Base-by-base conservation (phyloP, 1,140 invertebrate species). In the Leptinotarsa lineolata region DNA sequence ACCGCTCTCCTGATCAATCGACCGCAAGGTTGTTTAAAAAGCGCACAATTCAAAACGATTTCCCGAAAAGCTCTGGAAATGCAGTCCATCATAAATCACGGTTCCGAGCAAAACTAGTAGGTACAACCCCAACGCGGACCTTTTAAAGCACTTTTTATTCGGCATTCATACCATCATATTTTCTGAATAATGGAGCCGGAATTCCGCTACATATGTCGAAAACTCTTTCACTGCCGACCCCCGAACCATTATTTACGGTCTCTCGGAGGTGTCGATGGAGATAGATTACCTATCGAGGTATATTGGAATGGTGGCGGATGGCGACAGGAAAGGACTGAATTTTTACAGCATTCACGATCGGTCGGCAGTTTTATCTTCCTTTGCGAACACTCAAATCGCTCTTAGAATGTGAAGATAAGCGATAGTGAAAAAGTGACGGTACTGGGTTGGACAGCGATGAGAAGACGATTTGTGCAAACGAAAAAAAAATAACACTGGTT, bases 251-350 rank as follows among this genome's bases (percentile, higher is more conserved):
- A 68, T 68, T 68, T 58, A 68, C 67, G 48, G 30, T 68, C 64
- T 24, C 45, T 68, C 67, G 67, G 44, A 68, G 67, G 69, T 71
- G 69, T 63, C 69, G 48, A 71, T 71, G 59, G 69, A 71, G 69
- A 71, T 63, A 24, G 69, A 71, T 71, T 71, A 63, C 59, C 60
- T 71, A 39, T 48, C 44, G n/a, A 11, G 69, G 48, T 54, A 54
- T 54, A 54, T 54, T 54, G 48, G 63, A 22, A 39, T 30, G 21
- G 24, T 65, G 63, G 63, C 21, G 63, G 24, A 16, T 6, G 63
- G 2, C n/a, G 16, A 54, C n/a, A 54, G 48, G 15, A 39, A 18
- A 18, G 11, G n/a, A 65, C 22, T 65, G 21, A 65, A 39, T 65
- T 65, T 65, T 65, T 65, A 65, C 63, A 1, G 39, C 48, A 65